Evolutionary conservation across 2,888 invertebrate species (phyloP).

Genomic region (Drosophila mayaguana): DNA sequence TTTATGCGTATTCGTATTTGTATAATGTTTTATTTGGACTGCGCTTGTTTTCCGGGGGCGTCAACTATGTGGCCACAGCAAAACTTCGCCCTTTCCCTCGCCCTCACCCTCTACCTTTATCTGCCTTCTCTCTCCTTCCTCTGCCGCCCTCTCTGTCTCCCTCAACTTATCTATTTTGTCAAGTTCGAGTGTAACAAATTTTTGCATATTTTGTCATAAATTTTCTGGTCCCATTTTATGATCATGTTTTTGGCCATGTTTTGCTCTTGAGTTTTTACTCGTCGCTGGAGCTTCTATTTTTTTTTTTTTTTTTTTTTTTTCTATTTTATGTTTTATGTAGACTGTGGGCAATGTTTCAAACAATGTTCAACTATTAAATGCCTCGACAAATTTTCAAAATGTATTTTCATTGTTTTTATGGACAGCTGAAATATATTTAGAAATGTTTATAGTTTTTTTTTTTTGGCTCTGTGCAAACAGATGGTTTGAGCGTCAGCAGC

Average conservation of each 20-base stretch:
- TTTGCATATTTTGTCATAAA: slow-evolving; percentile 78
- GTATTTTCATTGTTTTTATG: slow-evolving; percentile 58
- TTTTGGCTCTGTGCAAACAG: not conserved
- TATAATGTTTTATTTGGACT: slow-evolving; percentile 39
- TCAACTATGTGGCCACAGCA: slow-evolving; percentile 42
- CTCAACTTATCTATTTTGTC: slow-evolving; percentile 49
- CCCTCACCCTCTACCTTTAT: not conserved
- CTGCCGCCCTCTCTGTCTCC: not conserved
- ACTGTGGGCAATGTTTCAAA: slow-evolving; percentile 21
- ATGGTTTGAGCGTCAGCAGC: slow-evolving; percentile 14
- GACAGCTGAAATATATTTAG: slow-evolving; percentile 37
- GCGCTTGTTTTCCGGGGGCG: slow-evolving; percentile 48
- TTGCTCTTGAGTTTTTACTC: slow-evolving; percentile 23
- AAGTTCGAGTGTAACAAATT: slow-evolving; percentile 67
- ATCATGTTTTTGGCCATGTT: slow-evolving; percentile 56
- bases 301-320: not conserved
- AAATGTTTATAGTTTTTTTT: slow-evolving; percentile 37
- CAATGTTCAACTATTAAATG: slow-evolving; percentile 53
- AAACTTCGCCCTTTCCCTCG: not conserved
- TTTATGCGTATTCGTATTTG: slow-evolving; percentile 3
- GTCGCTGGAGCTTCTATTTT: not conserved
- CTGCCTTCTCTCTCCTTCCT: not conserved
- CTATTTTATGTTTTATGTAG: slow-evolving; percentile 8
- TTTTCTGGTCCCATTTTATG: slow-evolving; percentile 51
- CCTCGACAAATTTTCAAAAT: slow-evolving; percentile 61